Conservation (phyloP, 37 sponge, comb jelly and placozoan species). For the Spongia lamella region DNA sequence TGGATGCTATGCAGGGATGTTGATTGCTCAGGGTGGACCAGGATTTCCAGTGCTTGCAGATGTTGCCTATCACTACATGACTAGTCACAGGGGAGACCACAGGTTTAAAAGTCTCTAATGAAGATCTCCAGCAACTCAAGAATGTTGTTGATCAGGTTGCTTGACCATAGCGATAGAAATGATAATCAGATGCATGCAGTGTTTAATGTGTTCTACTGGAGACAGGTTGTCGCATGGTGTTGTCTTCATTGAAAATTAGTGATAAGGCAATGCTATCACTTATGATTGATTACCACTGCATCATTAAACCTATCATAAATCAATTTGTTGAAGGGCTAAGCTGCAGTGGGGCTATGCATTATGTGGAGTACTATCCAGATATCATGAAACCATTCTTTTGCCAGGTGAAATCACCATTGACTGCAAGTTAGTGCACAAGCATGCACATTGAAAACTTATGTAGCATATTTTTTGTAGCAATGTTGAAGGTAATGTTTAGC, state of each 20-base stretch:
- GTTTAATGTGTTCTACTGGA: slow-evolving; percentile 3
- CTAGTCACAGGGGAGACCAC: too few relatives aligned
- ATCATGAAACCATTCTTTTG: slow-evolving; percentile 30
- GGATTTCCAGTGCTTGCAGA: too few relatives aligned
- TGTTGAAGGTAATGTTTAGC: not conserved
- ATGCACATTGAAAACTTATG: too few relatives aligned
- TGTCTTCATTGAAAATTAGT: not conserved
- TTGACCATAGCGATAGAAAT: too few relatives aligned
- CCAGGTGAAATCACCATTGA: not conserved
- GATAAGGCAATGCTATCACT: not conserved
- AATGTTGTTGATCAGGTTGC: too few relatives aligned
- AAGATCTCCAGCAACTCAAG: too few relatives aligned
- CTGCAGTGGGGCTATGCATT: not conserved
- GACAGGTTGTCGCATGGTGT: slow-evolving; percentile 14
- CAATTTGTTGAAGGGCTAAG: slow-evolving; percentile 41
- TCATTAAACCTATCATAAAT: slow-evolving; percentile 38
- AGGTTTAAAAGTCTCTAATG: too few relatives aligned
- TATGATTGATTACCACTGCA: slow-evolving; percentile 21
- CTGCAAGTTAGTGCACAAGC: slow-evolving; percentile 9
- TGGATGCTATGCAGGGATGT: too few relatives aligned
- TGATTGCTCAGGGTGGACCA: too few relatives aligned
- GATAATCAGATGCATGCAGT: slow-evolving; percentile 15
- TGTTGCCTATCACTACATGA: too few relatives aligned
- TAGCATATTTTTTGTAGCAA: not conserved
- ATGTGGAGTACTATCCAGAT: not conserved